Evolutionary conservation across 2,797 vertebrate species (phyloP).

Genomic region (Vultur gryphus): DNA sequence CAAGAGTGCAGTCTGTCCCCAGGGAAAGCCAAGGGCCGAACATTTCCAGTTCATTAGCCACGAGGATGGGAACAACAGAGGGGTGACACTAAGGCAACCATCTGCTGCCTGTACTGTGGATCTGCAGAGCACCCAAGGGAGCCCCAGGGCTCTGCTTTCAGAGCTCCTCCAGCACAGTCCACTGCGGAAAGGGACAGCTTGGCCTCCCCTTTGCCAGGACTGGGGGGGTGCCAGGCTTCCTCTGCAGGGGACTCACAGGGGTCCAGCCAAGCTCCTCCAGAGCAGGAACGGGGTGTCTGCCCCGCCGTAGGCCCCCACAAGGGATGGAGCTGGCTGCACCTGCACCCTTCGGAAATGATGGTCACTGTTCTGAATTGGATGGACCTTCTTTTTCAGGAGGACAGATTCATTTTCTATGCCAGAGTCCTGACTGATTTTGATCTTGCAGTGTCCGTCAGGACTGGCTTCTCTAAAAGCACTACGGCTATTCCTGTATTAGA

Average conservation of each 20-base stretch:
- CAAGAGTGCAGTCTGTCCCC: not conserved
- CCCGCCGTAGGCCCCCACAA: not conserved
- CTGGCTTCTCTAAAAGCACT: not conserved
- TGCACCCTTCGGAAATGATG: accelerated
- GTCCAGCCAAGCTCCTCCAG: not conserved
- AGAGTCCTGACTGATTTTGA: not conserved
- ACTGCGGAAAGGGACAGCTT: not conserved
- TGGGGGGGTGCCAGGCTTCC: not conserved
- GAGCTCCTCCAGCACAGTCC: not conserved
- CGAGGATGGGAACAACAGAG: not conserved
- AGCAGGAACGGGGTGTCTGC: not conserved
- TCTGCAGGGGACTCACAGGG: not conserved
- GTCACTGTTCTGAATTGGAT: not conserved
- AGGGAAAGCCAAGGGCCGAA: not conserved
- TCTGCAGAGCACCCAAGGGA: not conserved
- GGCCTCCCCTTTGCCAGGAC: not conserved
- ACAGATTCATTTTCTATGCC: not conserved
- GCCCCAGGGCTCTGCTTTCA: not conserved
- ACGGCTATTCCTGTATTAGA: accelerated
- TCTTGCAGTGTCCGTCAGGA: not conserved
- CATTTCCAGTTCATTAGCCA: not conserved
- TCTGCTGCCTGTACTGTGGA: not conserved
- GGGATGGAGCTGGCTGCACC: not conserved
- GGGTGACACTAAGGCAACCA: not conserved
- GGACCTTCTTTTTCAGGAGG: not conserved